Evolutionary conservation across 2,888 invertebrate species (phyloP).

Genomic region (Byasa hedistus): DNA sequence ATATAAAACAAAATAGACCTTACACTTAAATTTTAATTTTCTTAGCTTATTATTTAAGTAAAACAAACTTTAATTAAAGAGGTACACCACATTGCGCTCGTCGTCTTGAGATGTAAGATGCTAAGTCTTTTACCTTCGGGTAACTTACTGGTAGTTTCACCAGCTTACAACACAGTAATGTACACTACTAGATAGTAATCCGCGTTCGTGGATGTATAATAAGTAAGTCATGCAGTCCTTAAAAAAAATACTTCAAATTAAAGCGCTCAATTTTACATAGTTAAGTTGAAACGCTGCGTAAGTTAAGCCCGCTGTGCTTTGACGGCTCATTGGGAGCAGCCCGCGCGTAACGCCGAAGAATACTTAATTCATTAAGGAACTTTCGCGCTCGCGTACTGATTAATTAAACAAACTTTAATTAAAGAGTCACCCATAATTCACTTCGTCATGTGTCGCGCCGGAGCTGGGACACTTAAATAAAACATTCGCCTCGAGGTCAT

Average conservation of each 20-base stretch:
- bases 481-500: constrained; percentile 20
- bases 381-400: constrained; percentile 44
- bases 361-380: constrained; percentile 33
- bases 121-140: too few species aligned
- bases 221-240: neutral
- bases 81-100: too few species aligned
- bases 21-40: too few species aligned
- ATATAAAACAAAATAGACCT: too few species aligned
- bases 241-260: neutral
- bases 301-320: neutral
- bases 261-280: neutral
- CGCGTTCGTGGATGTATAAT: too few species aligned
- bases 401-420: constrained; percentile 64
- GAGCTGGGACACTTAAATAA: constrained; percentile 26
- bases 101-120: too few species aligned
- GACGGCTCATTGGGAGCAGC: constrained; percentile 11
- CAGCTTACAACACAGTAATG: too few species aligned
- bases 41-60: too few species aligned
- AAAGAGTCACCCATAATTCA: constrained; percentile 49
- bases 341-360: constrained; percentile 42
- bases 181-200: too few species aligned
- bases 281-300: constrained; percentile 8
- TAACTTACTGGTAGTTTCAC: too few species aligned
- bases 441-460: constrained; percentile 41
- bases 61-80: too few species aligned